phyloP scores from a whole-genome alignment of 2,797 vertebrate genomes.

The Nasua narica region DNA sequence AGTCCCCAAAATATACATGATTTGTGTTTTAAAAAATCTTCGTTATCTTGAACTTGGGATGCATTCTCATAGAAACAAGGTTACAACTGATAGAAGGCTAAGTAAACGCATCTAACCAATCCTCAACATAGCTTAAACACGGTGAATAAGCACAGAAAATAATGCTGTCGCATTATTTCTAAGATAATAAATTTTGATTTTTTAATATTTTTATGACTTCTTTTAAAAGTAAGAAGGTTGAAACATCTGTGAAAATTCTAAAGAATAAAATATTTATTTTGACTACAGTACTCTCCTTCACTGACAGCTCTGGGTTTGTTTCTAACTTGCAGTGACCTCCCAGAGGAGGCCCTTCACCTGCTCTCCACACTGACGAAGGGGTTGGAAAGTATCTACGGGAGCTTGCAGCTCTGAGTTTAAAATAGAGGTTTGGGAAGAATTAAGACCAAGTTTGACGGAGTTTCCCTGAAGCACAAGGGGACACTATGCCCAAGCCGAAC shows the following conservation, averaged over 20 bases:
- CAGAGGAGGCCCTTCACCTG: not conserved
- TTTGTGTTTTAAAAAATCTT: conserved; percentile 10
- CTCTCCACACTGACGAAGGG: not conserved
- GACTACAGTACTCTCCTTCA: not conserved
- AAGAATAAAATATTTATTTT: not conserved
- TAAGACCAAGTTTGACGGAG: not conserved
- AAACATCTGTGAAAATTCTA: not conserved
- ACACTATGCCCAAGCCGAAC: not conserved
- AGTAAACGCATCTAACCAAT: not conserved
- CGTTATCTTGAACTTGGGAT: not conserved
- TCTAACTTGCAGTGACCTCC: not conserved
- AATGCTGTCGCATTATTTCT: not conserved
- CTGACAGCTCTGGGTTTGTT: not conserved
- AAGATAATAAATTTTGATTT: too few relatives aligned
- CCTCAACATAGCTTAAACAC: not conserved
- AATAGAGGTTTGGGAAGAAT: not conserved
- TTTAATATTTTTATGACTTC: too few relatives aligned
- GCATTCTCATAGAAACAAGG: not conserved
- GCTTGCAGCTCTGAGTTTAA: not conserved
- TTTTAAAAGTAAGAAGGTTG: not conserved
- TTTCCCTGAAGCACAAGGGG: not conserved
- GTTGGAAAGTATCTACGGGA: not conserved
- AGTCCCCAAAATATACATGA: not conserved
- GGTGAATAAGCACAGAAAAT: not conserved
- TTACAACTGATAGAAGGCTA: not conserved